These are phyloP conservation scores for Acronicta leporina DNA, from an alignment of 2,888 invertebrate genomes.

Conservation along the genomic window DNA sequence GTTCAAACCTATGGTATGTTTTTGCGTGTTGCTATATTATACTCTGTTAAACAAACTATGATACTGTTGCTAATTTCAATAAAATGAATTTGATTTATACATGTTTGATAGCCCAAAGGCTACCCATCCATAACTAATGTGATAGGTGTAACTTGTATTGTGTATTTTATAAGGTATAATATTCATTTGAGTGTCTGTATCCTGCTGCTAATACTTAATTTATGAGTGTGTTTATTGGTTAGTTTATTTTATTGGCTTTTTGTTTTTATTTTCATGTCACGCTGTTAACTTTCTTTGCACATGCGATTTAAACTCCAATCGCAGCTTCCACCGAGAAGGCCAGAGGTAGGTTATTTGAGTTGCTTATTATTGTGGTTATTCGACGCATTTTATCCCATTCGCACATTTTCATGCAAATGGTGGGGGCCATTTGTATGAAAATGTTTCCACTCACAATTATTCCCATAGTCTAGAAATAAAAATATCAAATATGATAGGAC, in stretches of 20 bases:
- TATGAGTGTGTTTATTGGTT: conserved; percentile 43
- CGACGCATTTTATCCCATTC: too few relatives aligned
- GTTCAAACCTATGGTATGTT: conserved; percentile 95
- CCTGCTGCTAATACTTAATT: conserved; percentile 37
- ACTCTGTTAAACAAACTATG: conserved; percentile 24
- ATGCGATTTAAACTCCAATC: conserved; percentile 73
- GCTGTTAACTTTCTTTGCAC: conserved; percentile 87
- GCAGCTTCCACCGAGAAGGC: conserved; percentile 96
- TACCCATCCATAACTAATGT: too few relatives aligned
- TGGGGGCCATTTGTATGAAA: too few relatives aligned
- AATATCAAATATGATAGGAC: too few relatives aligned
- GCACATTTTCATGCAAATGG: too few relatives aligned
- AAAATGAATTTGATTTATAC: too few relatives aligned
- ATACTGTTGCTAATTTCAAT: background rate
- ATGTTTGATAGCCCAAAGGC: too few relatives aligned
- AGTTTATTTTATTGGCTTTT: conserved; percentile 77
- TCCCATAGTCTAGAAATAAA: too few relatives aligned
- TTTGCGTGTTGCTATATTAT: conserved; percentile 6
- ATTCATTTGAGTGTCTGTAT: conserved; percentile 45
- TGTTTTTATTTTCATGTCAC: conserved; percentile 87
- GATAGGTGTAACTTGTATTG: background rate
- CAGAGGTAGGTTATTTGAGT: conserved; percentile 92
- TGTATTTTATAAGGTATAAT: conserved; percentile 40
- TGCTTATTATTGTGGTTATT: conserved; percentile 33
- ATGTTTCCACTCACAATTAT: too few relatives aligned